A percentile compares a stretch with the other conserved stretches of the same genome.
Evolutionary conservation across 2,888 invertebrate species (phyloP).

Genomic region (Ariolimax columbianus): DNA sequence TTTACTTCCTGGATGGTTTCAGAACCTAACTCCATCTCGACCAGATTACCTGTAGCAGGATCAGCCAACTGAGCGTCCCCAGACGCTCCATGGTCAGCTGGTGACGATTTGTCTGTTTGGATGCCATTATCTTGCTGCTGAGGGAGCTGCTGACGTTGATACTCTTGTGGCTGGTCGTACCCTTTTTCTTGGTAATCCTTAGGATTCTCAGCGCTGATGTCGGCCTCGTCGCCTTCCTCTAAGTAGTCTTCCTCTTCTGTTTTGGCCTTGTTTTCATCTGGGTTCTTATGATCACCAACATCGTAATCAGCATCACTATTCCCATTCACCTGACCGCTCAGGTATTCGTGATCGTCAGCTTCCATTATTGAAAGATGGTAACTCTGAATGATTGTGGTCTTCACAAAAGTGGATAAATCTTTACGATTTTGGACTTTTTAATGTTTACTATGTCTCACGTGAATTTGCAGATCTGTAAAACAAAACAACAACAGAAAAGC

Average conservation of each 20-base stretch:
- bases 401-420: neutral
- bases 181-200: slow-evolving; percentile 29
- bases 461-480: neutral
- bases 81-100: slow-evolving; percentile 13
- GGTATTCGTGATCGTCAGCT: neutral
- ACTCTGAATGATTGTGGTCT: neutral
- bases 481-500: neutral
- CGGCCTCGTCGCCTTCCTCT: slow-evolving; percentile 28
- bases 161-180: slow-evolving; percentile 1
- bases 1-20: neutral
- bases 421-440: neutral
- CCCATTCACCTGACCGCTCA: neutral
- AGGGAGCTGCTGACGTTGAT: neutral
- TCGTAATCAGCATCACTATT: neutral
- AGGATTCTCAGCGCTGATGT: neutral
- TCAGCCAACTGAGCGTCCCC: neutral
- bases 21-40: neutral
- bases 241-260: slow-evolving; percentile 16
- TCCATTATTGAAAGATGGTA: neutral
- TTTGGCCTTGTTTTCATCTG: slow-evolving; percentile 27
- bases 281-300: neutral
- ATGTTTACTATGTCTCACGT: neutral
- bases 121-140: neutral
- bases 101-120: neutral
- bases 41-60: neutral